Percentiles rank a stretch among this genome's conserved stretches.
Evolutionary conservation across 37 sponge, comb jelly and placozoan genomes (phyloP).

Genomic region (Axinella damicornis): DNA sequence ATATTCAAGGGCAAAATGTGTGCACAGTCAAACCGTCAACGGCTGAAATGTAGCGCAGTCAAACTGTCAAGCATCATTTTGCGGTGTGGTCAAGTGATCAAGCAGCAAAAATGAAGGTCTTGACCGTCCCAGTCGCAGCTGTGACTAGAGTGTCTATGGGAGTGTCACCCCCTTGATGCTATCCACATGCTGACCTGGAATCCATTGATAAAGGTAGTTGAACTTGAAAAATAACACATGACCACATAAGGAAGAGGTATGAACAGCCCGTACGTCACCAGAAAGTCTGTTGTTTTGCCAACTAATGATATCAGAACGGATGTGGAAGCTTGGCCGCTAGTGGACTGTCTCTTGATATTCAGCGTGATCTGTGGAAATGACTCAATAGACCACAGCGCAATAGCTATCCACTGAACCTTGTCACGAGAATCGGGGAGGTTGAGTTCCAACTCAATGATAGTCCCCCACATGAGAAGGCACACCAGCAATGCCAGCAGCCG

Average conservation of each 20-base stretch:
- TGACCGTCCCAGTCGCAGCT: no score
- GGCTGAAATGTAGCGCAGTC: no score
- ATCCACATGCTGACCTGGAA: constrained; percentile 52
- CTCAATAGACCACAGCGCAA: constrained; percentile 58
- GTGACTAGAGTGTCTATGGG: no score
- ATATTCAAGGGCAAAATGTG: no score
- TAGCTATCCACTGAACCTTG: constrained; percentile 50
- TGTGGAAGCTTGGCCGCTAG: constrained; percentile 44
- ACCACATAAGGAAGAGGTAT: constrained; percentile 53
- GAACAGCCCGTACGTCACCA: constrained; percentile 39
- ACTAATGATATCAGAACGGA: constrained; percentile 39
- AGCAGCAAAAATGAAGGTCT: no score
- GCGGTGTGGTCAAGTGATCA: no score
- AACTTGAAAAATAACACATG: constrained; percentile 63
- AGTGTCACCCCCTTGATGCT: no score
- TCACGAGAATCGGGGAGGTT: constrained; percentile 3
- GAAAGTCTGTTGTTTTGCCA: constrained; percentile 61
- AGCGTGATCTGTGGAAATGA: constrained; percentile 57
- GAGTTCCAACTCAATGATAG: constrained; percentile 44
- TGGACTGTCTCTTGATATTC: constrained; percentile 33
- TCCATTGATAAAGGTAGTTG: constrained; percentile 39
- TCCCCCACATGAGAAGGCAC: constrained; percentile 54
- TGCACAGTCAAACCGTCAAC: no score
- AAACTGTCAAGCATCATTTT: no score
- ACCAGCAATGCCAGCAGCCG: constrained; percentile 39